Conservation (phyloP, 1,140 invertebrate genomes). For the Cheumatopsyche charites region DNA sequence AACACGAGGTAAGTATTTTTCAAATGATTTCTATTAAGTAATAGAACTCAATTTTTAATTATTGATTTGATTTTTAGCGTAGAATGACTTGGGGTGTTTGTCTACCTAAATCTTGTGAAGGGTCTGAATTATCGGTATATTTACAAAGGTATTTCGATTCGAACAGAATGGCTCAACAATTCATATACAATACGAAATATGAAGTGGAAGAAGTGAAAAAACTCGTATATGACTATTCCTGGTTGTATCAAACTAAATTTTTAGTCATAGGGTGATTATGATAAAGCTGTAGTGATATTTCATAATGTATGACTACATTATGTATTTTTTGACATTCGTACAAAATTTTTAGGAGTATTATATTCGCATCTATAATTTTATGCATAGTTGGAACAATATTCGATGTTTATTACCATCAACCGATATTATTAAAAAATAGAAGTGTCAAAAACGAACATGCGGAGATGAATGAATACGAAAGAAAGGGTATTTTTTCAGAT, state of each 20-base stretch:
- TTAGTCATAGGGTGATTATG: background rate
- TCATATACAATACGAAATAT: constrained; percentile 45
- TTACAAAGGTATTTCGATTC: constrained; percentile 43
- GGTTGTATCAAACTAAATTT: constrained; percentile 30
- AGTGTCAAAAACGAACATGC: background rate
- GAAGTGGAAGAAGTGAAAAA: constrained; percentile 42
- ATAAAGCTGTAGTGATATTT: too few species aligned
- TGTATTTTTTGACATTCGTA: too few species aligned
- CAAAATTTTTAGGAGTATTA: constrained; percentile 3
- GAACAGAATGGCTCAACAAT: constrained; percentile 43
- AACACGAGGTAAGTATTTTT: constrained; percentile 39
- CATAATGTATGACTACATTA: too few species aligned
- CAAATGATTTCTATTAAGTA: too few species aligned
- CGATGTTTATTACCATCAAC: constrained; percentile 16
- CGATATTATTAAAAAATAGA: background rate
- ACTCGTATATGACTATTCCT: constrained; percentile 26
- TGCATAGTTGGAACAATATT: constrained; percentile 12
- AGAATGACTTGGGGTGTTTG: constrained; percentile 50
- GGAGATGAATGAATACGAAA: background rate
- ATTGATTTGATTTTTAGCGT: constrained; percentile 50
- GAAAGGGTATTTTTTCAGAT: background rate
- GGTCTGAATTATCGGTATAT: constrained; percentile 32
- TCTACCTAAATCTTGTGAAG: constrained; percentile 48
- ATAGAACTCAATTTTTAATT: too few species aligned
- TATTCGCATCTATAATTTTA: background rate